Conservation (phyloP, 2,888 invertebrate species). For the Opisthograptis luteolata region DNA sequence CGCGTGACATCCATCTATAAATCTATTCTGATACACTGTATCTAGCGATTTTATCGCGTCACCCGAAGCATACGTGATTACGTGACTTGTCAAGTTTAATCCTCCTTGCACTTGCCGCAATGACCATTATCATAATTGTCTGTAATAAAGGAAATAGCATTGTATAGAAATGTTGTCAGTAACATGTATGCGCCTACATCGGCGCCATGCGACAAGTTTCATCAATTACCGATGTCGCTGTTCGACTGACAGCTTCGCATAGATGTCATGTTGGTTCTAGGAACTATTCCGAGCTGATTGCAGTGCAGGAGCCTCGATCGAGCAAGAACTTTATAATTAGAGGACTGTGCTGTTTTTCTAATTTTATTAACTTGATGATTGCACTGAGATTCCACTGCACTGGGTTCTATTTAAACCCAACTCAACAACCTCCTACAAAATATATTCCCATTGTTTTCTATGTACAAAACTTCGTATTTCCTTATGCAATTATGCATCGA, state of each 20-base stretch:
- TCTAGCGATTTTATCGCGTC: conserved; percentile 26
- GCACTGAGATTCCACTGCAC: background rate
- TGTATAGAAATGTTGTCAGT: conserved; percentile 46
- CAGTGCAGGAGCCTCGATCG: conserved; percentile 16
- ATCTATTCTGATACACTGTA: conserved; percentile 17
- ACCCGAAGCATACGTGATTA: conserved; percentile 51
- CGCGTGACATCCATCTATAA: conserved; percentile 19
- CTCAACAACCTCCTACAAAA: no score
- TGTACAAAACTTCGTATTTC: no score
- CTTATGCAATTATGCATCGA: no score
- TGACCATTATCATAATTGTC: conserved; percentile 58
- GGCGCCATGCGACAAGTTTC: conserved; percentile 23
- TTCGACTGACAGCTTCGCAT: conserved; percentile 7
- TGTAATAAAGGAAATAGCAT: conserved; percentile 59
- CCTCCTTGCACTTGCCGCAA: conserved; percentile 52
- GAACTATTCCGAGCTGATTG: conserved; percentile 17
- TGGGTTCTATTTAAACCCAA: background rate
- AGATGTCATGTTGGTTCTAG: conserved; percentile 22
- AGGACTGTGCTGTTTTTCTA: conserved; percentile 5
- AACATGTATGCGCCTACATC: conserved; percentile 21
- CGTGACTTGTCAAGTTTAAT: conserved; percentile 53
- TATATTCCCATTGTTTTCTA: no score
- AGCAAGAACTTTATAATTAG: conserved; percentile 21
- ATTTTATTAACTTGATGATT: conserved; percentile 1
- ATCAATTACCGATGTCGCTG: conserved; percentile 24